Conservation (phyloP, 2,797 vertebrate species). For the Aselliscus stoliczkanus region DNA sequence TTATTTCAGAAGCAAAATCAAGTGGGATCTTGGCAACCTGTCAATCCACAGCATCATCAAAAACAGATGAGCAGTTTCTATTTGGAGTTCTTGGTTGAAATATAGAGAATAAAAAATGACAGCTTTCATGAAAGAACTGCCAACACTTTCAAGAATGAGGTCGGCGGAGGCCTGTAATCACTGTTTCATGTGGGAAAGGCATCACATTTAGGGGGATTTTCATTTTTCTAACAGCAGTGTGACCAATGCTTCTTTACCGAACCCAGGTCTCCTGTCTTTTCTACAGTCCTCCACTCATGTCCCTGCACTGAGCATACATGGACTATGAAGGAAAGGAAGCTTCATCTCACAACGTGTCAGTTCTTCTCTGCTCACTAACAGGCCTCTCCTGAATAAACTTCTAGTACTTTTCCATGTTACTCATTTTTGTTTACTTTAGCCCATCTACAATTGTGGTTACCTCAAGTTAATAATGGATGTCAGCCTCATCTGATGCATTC, state of each 20-base stretch:
- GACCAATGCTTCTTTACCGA: not conserved
- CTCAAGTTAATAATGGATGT: not conserved
- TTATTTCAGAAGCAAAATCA: not conserved
- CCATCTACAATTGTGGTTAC: not conserved
- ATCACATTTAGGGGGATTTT: not conserved
- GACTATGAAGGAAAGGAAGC: not conserved
- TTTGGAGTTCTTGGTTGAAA: not conserved
- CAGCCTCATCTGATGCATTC: not conserved
- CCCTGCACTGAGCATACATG: no score
- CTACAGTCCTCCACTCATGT: not conserved
- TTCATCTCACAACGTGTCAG: not conserved
- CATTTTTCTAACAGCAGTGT: not conserved
- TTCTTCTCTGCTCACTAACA: not conserved
- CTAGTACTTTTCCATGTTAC: not conserved
- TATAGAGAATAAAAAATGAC: not conserved
- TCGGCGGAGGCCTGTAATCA: not conserved
- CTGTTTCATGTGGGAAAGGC: not conserved
- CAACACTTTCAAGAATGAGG: not conserved
- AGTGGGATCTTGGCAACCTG: not conserved
- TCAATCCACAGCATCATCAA: not conserved
- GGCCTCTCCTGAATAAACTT: not conserved
- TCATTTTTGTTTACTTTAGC: not conserved
- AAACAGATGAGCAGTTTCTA: not conserved
- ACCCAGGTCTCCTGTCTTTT: not conserved
- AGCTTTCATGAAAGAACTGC: not conserved